Evolutionary conservation across 2,113 vertebrate species (phyloP).

Genomic region (Bos taurus): ARS-UCD2.0 NC_037332.1:118282501-118283000

Average conservation of each 20-base stretch:
- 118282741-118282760: background rate
- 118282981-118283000: background rate
- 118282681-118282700: background rate
- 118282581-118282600: background rate
- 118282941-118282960: background rate
- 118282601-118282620: rapidly evolving
- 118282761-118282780: background rate
- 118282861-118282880: background rate
- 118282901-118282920: background rate
- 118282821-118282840: background rate
- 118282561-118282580: rapidly evolving
- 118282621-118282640: rapidly evolving
- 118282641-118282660: background rate
- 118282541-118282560: rapidly evolving
- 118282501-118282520: rapidly evolving
- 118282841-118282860: background rate
- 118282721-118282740: background rate
- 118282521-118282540: background rate
- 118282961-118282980: background rate
- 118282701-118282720: rapidly evolving
- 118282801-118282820: background rate
- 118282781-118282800: background rate
- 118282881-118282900: background rate
- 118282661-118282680: background rate
- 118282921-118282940: background rate